Evolutionary conservation across 1,140 invertebrate genomes (phyloP), one percentile per base, ranked within the genome.

Genomic region (Musca domestica): DNA sequence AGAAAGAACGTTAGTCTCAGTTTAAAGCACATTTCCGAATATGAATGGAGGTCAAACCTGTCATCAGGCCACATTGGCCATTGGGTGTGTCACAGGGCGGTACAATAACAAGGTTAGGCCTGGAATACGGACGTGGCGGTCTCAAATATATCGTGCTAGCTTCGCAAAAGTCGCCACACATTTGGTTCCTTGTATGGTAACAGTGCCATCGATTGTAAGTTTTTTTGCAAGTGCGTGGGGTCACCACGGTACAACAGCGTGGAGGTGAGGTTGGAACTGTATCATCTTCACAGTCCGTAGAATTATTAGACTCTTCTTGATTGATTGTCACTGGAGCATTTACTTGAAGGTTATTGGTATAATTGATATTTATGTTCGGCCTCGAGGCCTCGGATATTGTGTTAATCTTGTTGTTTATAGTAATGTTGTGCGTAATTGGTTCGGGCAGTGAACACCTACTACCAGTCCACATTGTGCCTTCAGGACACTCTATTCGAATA

Each of bases 381-480:
- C 22, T 23, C 2, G 22, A 58, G 23, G 22, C 47, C 34, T 68
- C 64, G 6, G 19, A 67, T 52, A 6, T 61, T 23, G 12, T 67
- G 48, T 17, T 64, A 67, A 73, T 61, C 1, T 56, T 73, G 49
- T 27, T 68, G n/a, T 74, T 58, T 0, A 79, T 22, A 22, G n/a
- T 75, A 67, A 52, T 74, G 69, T 9, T 67, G 54, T 15, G 30
- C 6, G 71, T 66, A 6, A 52, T 65, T 2, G 71, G 69, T 15
- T 71, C 17, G 0, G 70, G 70, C 0, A 25, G 14, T 3, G 61
- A 70, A 46, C 77, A 78, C 7, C 49, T 72, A n/a, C 66, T 51
- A 1, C 70, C 75, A 2, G 64, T 73, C 77, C 77, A 79, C n/a
- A 56, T 34, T 1, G 71, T 75, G 47, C 75, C 73, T 0, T 49